These are phyloP conservation scores for Cyprinodon variegatus DNA, from an alignment of 2,113 vertebrate species.

Conservation along the genomic window DNA sequence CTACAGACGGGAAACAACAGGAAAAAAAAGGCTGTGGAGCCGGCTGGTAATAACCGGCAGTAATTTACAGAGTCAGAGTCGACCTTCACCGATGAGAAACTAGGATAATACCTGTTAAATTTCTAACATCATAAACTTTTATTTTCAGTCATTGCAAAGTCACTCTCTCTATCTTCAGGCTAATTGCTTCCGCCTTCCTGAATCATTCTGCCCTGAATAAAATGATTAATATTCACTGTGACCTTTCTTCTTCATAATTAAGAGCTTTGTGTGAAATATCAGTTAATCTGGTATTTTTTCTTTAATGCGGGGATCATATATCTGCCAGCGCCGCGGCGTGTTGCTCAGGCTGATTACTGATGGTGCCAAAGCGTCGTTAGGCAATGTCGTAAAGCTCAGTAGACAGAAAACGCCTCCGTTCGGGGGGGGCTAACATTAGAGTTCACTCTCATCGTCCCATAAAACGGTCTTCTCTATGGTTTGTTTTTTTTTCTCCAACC, in stretches of 20 bases:
- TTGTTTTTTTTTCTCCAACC: neutral
- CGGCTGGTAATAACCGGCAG: neutral
- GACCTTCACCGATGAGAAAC: neutral
- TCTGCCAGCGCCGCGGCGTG: conserved; percentile 17
- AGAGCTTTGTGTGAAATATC: conserved; percentile 30
- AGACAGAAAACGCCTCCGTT: conserved; percentile 7
- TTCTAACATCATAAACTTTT: neutral
- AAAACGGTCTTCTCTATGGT: conserved; percentile 8
- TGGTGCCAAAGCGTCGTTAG: neutral
- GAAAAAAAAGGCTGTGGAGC: neutral
- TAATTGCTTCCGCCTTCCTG: neutral
- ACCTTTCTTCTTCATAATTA: conserved; percentile 35
- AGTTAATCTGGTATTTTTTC: conserved; percentile 35
- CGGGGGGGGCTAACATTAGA: neutral
- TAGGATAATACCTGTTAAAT: neutral
- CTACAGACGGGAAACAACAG: neutral
- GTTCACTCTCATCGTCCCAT: neutral
- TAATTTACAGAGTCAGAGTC: neutral
- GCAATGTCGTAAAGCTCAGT: conserved; percentile 13
- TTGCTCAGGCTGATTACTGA: neutral
- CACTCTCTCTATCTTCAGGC: neutral
- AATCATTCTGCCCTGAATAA: neutral
- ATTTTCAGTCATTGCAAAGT: neutral
- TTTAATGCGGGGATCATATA: conserved; percentile 19
- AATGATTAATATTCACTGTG: conserved; percentile 2